These are phyloP conservation scores for Dasysyrphus albostriatus DNA, from an alignment of 2,888 invertebrate species.

Conservation along the genomic window DNA sequence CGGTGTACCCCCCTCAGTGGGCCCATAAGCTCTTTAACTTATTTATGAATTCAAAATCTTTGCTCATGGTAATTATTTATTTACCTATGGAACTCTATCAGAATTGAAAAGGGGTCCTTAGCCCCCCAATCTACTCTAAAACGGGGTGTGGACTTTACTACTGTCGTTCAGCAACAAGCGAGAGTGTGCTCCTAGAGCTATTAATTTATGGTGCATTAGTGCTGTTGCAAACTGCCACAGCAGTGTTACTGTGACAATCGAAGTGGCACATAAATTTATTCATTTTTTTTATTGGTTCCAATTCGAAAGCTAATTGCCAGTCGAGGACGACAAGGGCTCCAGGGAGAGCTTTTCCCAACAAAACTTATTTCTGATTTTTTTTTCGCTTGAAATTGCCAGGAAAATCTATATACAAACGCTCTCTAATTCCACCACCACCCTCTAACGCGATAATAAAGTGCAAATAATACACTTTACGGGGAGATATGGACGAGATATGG, in stretches of 20 bases:
- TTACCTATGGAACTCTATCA: conserved; percentile 27
- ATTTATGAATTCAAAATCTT: conserved; percentile 72
- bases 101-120: conserved; percentile 28
- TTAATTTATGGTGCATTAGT: conserved; percentile 69
- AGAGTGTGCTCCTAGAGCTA: conserved; percentile 51
- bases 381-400: neutral
- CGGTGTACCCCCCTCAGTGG: neutral
- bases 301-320: conserved; percentile 35
- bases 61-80: conserved; percentile 68
- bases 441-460: conserved; percentile 84
- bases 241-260: conserved; percentile 72
- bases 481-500: conserved; percentile 71
- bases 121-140: conserved; percentile 40
- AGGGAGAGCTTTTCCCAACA: conserved; percentile 46
- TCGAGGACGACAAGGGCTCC: conserved; percentile 60
- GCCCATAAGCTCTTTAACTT: conserved; percentile 55
- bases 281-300: neutral
- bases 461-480: conserved; percentile 82
- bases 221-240: conserved; percentile 53
- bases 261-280: conserved; percentile 68
- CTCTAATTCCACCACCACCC: conserved; percentile 39
- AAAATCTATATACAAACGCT: conserved; percentile 28
- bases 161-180: conserved; percentile 25
- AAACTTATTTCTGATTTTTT: neutral
- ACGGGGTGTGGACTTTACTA: conserved; percentile 63